Base-by-base conservation (phyloP, 2,113 vertebrate genomes). In the Heteronetta atricapilla region DNA sequence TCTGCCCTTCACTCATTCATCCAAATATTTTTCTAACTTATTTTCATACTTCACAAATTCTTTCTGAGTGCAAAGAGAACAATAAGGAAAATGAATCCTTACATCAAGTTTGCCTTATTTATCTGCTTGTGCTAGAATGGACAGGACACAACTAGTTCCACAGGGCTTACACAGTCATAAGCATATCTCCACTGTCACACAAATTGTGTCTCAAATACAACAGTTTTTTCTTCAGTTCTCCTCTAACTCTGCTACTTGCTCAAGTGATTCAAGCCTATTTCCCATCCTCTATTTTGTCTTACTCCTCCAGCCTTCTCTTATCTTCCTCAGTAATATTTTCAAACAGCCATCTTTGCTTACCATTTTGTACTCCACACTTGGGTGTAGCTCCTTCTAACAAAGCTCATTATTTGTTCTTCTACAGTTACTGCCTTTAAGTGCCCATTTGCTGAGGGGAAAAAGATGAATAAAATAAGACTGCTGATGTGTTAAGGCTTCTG, bases 21-120 rank as follows among this genome's bases (percentile, higher is more conserved):
- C 18, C 34, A 53, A 59, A 26, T 22, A 20, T 12, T 28, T 44
- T 36, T 14, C 26, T 0, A 0, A 25, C 12, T 7, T 11, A 1
- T 14, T 36, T 91, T 87, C 31, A 22, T 36, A 40, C 16, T 58
- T 82, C 20, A 60, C 48, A 66, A 25, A 62, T 14, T 16, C 40
- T 75, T 78, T 53, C 19, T 31, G 15, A 16, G 8, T 12, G 11
- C 52, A 63, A 60, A 58, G 12, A 46, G 19, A 16, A 5, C 48
- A 93, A 33, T 34, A 56, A 46, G 8, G 53, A 85, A 67, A 91
- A 59, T 7, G 2, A 59, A 70, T 48, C 16, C 10, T 58, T 38
- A 18, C 34, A 42, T 36, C 66, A 52, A 23, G 68, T 84, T 42
- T 31, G 20, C 6, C 29, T 52, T 36, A 31, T 77, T 73, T 62